Evolutionary conservation across 2,888 invertebrate species (phyloP), one percentile per base, ranked within the genome.

Genomic region (Philaethria dido): DNA sequence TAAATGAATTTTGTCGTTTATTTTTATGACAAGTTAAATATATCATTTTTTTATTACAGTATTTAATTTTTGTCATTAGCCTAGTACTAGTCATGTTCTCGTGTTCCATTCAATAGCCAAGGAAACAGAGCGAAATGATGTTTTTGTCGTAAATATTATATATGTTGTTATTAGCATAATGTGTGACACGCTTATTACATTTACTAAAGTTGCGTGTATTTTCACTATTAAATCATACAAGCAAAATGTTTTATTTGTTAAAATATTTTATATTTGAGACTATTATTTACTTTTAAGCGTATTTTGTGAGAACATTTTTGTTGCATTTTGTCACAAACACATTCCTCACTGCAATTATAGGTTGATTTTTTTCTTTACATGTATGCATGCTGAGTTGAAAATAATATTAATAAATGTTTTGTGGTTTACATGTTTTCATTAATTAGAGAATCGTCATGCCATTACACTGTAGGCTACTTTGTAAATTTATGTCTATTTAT

Each of bases 41-140:
- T 36, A 1, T 14, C 8, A 13, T 39, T 36, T 39, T 18, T 13
- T 8, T 20, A 39, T 16, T 39, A 11, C 25, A 29, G 3, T n/a
- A 55, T 54, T 66, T 54, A 59, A 67, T 54, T 48, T 64, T 47
- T 57, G 47, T 44, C 39, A 62, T 61, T 62, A 57, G 63, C 16
- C 64, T 69, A 69, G 64, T 60, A 67, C 74, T 75, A 75, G 74
- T 74, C 75, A 75, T 72, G 62, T 62, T 63, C 57, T 20, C 54
- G 25, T 44, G 36, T 45, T 44, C 18, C 45, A 29, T 29, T 18
- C 11, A 45, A 22, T 14, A 16, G 20, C 14, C 22, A 57, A 20
- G 42, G n/a, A 42, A 22, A 42, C 22, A 22, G 22, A 22, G 14
- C 20, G 20, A 39, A 20, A 9, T 57, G 3, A n/a, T 11, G 4